Evolutionary conservation across 2,888 invertebrate species (phyloP), one percentile per base, ranked within the genome.

Genomic region (Noctua fimbriata): DNA sequence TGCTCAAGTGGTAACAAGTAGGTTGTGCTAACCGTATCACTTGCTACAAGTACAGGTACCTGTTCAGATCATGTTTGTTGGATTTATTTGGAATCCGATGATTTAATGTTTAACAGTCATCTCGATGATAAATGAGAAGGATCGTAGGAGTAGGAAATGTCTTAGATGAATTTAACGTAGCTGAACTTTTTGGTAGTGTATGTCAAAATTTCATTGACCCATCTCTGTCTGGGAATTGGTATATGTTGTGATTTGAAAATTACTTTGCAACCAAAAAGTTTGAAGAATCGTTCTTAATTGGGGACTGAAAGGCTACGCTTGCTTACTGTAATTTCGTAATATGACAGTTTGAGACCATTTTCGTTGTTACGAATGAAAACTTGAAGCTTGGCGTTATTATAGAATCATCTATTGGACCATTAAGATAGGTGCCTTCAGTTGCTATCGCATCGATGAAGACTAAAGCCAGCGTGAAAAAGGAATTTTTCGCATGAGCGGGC

Each of bases 1-100:
- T 86, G 49, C 24, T 67, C 66, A 89, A 89, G 89, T 87, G 80
- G 81, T 18, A 24, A 47, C 55, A 85, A 76, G 72, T 85, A 85
- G 85, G 88, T 81, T 87, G 47, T 81, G 63, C 77, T 81, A 87
- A 85, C 85, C 76, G 77, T 85, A 72, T 49, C 66, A 85, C 63
- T 87, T 75, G 82, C 55, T 76, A 75, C 81, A 65, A 69, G 63
- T 82, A 66, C 36, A 4, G 36, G 36, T 36, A 36, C 5, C 65
- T 69, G 49, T 81, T 81, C 67, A 58, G 49, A 80, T 69, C 81
- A 55, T 65, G 36, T 65, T 65, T 81, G 69, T 65, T 72, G 85
- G 49, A 85, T 81, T 85, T 81, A 73, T 69, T 69, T 49, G 0
- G 60, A 67, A 63, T 47, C 52, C 32, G 41, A 63, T 44, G 44